Conservation (phyloP, 2,888 invertebrate genomes). For the Acleris laterana region DNA sequence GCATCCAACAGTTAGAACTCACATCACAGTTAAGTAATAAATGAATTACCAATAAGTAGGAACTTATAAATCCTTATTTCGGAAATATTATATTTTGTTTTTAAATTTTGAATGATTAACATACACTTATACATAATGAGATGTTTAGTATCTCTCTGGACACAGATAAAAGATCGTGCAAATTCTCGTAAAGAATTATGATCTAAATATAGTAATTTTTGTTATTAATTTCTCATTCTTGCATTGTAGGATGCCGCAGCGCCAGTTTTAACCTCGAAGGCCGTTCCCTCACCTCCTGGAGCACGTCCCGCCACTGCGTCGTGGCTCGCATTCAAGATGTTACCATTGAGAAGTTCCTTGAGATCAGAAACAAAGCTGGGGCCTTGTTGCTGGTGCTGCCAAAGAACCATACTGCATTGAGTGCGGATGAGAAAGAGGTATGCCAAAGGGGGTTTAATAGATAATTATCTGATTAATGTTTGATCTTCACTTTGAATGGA, state of each 20-base stretch:
- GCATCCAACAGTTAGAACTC: no score
- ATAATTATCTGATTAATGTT: background rate
- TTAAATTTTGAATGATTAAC: no score
- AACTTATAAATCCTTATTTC: no score
- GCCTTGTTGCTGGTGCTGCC: constrained; percentile 94
- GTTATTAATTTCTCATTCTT: no score
- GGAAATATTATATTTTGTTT: no score
- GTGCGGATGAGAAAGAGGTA: constrained; percentile 89
- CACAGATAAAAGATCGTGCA: no score
- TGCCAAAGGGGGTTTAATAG: constrained; percentile 17
- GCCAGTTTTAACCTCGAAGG: constrained; percentile 95
- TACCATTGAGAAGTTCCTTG: constrained; percentile 90
- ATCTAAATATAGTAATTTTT: no score
- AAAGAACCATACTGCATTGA: constrained; percentile 86
- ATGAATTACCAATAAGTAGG: no score
- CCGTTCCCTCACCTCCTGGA: constrained; percentile 92
- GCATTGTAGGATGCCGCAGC: constrained; percentile 90
- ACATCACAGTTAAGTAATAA: no score
- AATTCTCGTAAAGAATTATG: no score
- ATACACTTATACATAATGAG: no score
- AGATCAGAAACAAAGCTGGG: constrained; percentile 91
- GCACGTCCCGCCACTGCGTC: constrained; percentile 95
- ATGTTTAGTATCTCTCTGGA: no score
- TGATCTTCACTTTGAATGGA: background rate
- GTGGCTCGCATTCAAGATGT: constrained; percentile 92